Evolutionary conservation across 2,888 invertebrate genomes (phyloP).

Genomic region (Digitonthophagus gazella): DNA sequence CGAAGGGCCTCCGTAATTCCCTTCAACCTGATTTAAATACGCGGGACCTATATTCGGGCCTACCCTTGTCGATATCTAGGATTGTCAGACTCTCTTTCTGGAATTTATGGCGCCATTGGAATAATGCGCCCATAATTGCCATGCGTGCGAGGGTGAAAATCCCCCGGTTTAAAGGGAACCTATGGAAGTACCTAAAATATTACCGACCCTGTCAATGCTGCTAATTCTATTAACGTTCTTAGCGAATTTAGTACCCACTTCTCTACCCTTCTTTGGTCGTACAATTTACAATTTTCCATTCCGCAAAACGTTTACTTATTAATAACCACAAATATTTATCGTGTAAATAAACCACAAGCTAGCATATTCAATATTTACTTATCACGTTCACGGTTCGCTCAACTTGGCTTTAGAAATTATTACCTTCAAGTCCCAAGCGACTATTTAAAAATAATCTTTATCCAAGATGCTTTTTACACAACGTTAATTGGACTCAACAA

Average conservation of each 20-base stretch:
- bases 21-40: conserved; percentile 38
- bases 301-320: neutral
- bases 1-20: conserved; percentile 43
- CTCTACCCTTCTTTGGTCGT: neutral
- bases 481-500: neutral
- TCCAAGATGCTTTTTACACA: neutral
- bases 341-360: neutral
- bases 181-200: neutral
- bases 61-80: conserved; percentile 6
- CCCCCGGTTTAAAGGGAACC: neutral
- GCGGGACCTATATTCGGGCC: conserved; percentile 32
- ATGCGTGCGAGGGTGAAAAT: conserved; percentile 6
- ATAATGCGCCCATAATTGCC: conserved; percentile 13
- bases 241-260: neutral
- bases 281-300: neutral
- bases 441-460: neutral
- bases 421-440: neutral
- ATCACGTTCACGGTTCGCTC: neutral
- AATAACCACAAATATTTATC: neutral
- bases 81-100: conserved; percentile 7
- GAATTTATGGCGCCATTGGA: conserved; percentile 4
- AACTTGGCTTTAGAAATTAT: neutral
- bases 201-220: neutral
- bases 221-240: neutral
- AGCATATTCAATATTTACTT: neutral